Percentiles rank a stretch among this genome's conserved stretches.
Evolutionary conservation across 2,888 invertebrate genomes (phyloP).

Genomic region (Leptinotarsa haldemani): DNA sequence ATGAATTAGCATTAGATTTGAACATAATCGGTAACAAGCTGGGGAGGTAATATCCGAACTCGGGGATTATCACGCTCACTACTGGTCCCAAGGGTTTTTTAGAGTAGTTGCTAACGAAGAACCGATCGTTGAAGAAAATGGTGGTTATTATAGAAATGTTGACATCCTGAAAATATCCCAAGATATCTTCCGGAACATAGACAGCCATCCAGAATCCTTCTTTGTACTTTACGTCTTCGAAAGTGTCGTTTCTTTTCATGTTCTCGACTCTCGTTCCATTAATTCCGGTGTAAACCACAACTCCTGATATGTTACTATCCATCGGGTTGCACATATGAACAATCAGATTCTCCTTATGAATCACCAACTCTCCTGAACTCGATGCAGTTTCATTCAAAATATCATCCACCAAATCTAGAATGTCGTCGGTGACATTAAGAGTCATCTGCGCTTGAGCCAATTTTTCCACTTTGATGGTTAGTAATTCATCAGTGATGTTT

Average conservation of each 20-base stretch:
- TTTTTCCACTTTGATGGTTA: conserved; percentile 45
- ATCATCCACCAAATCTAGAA: conserved; percentile 72
- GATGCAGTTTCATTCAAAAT: conserved; percentile 65
- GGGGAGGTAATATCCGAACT: conserved; percentile 69
- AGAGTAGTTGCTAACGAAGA: conserved; percentile 55
- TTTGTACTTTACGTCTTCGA: conserved; percentile 57
- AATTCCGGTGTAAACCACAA: conserved; percentile 62
- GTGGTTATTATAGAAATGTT: conserved; percentile 54
- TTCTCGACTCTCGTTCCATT: conserved; percentile 61
- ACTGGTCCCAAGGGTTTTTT: conserved; percentile 61
- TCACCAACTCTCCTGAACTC: conserved; percentile 42
- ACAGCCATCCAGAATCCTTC: conserved; percentile 56
- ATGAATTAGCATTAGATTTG: conserved; percentile 60
- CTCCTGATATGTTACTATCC: conserved; percentile 68
- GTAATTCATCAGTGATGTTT: conserved; percentile 63
- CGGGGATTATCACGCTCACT: conserved; percentile 72
- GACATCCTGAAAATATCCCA: conserved; percentile 39
- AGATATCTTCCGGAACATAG: conserved; percentile 55
- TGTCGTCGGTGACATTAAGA: conserved; percentile 74
- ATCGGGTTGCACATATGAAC: conserved; percentile 69
- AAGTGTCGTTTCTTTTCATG: conserved; percentile 66
- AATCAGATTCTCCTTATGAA: conserved; percentile 62
- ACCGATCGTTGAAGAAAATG: conserved; percentile 57
- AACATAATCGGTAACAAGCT: conserved; percentile 70
- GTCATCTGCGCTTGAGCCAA: conserved; percentile 66